phyloP scores from a whole-genome alignment of 2,888 invertebrate species.

The Dolichopus griseipennis region DNA sequence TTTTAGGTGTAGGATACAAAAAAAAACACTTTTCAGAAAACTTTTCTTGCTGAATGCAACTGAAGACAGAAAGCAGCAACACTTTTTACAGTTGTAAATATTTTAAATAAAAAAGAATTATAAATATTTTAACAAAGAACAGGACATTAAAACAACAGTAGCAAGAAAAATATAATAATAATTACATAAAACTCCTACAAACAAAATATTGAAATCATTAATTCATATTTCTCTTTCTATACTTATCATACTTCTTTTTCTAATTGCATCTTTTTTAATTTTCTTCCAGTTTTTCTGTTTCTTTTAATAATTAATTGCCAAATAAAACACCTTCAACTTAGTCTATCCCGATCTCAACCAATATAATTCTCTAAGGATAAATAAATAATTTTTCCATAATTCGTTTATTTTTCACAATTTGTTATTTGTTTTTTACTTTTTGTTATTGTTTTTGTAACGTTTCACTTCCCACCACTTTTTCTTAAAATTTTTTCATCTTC shows the following conservation, averaged over 20 bases:
- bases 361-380: background rate
- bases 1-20: too few species aligned
- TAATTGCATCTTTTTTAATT: background rate
- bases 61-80: background rate
- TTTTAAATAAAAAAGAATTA: background rate
- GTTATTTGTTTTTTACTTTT: background rate
- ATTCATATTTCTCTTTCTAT: background rate
- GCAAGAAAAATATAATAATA: too few species aligned
- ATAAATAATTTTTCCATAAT: constrained; percentile 5
- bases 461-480: too few species aligned
- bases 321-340: background rate
- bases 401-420: background rate
- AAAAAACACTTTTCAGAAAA: background rate
- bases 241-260: background rate
- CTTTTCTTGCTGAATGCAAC: background rate
- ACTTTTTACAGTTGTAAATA: background rate
- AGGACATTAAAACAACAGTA: background rate
- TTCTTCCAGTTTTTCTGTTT: background rate
- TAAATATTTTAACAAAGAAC: background rate
- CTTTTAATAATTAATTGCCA: constrained; percentile 1
- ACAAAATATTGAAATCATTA: background rate
- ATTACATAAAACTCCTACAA: background rate
- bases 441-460: too few species aligned
- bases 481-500: too few species aligned
- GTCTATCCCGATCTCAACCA: background rate